Evolutionary conservation across 2,888 invertebrate genomes (phyloP).

Genomic region (Drosophila atripex): DNA sequence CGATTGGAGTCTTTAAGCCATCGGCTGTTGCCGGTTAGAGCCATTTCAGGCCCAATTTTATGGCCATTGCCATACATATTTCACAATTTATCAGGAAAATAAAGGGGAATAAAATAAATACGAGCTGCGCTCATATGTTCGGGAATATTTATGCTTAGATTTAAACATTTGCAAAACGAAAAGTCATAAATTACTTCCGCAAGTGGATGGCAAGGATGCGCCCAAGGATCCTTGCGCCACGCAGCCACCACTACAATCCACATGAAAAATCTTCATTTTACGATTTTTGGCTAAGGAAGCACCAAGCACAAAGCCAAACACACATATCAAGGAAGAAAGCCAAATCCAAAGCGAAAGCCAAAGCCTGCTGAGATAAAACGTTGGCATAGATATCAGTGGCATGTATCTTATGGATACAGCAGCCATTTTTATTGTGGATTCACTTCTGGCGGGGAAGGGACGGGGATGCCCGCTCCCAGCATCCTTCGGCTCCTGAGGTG

Average conservation of each 20-base stretch:
- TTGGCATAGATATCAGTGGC: constrained; percentile 74
- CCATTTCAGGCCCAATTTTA: constrained; percentile 58
- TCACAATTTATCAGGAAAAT: constrained; percentile 77
- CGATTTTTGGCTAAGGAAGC: constrained; percentile 64
- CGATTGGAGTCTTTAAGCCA: constrained; percentile 55
- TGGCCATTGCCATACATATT: constrained; percentile 65
- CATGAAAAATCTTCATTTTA: constrained; percentile 80
- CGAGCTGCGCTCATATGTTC: constrained; percentile 71
- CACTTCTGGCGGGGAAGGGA: constrained; percentile 43
- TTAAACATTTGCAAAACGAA: constrained; percentile 80
- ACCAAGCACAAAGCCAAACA: constrained; percentile 43
- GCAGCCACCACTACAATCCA: constrained; percentile 61
- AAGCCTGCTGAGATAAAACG: constrained; percentile 68
- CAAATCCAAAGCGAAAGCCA: constrained; percentile 36
- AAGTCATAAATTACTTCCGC: constrained; percentile 79
- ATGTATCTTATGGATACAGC: constrained; percentile 75
- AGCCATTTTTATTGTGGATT: constrained; percentile 77
- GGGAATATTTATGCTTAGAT: constrained; percentile 76
- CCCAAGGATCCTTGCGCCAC: constrained; percentile 62
- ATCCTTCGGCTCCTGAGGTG: constrained; percentile 48
- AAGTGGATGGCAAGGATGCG: constrained; percentile 65
- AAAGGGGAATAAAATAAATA: constrained; percentile 74
- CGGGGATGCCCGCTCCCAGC: constrained; percentile 18
- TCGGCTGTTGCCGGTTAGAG: constrained; percentile 52
- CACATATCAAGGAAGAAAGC: constrained; percentile 27